These are phyloP conservation scores for Brachyalestes nurse DNA, from an alignment of 2,797 vertebrate genomes.

Conservation along the genomic window DNA sequence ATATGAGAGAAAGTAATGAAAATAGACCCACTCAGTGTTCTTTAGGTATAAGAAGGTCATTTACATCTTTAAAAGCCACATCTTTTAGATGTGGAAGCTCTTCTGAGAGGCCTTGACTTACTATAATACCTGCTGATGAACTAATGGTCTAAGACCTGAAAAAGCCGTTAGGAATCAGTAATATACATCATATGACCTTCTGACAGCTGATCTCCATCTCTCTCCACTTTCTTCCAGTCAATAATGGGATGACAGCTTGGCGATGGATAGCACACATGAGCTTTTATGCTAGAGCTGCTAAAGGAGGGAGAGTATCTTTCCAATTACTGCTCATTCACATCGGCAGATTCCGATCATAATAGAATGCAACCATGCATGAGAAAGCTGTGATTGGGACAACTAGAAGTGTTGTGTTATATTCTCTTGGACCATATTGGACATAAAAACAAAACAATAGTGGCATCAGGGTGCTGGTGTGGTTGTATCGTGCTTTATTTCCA, in stretches of 20 bases:
- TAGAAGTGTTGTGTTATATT: neutral
- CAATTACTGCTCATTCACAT: neutral
- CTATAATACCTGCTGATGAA: conserved; percentile 71
- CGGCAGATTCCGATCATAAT: neutral
- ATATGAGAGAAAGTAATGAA: neutral
- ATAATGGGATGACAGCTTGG: conserved; percentile 75
- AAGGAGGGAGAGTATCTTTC: conserved; percentile 47
- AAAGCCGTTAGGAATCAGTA: conserved; percentile 74
- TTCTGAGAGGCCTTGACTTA: neutral
- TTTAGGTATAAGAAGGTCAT: neutral
- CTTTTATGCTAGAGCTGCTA: conserved; percentile 64
- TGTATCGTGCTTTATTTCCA: neutral
- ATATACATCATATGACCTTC: conserved; percentile 71
- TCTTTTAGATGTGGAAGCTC: neutral
- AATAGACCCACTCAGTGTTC: too few relatives aligned
- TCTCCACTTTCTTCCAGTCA: conserved; percentile 75
- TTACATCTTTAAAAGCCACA: neutral
- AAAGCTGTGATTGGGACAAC: neutral
- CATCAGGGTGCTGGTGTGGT: neutral
- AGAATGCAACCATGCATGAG: neutral
- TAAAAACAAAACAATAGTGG: neutral
- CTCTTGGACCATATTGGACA: neutral
- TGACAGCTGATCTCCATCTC: conserved; percentile 73
- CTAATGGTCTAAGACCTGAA: conserved; percentile 70
- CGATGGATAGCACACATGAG: conserved; percentile 68